Evolutionary conservation across 2,797 vertebrate species (phyloP), one percentile per base, ranked within the genome.

Genomic region (Pseudocheirus occidentalis): DNA sequence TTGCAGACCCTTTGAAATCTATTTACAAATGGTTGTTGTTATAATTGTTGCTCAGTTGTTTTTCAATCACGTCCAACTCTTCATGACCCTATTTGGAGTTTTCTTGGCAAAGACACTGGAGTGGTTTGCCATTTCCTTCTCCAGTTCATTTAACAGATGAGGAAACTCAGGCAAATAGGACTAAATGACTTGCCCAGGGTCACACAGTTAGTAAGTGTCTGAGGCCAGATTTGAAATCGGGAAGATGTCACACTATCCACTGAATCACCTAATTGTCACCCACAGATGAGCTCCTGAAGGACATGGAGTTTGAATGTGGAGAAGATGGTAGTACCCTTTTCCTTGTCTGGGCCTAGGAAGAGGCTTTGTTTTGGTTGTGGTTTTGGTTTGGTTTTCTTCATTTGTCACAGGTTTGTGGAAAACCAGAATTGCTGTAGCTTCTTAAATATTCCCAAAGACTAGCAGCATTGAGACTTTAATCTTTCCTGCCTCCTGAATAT

Each of bases 401-500:
- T 97, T 93, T 96, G 58, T 56, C 54, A 94, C 29, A 94, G 57
- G 52, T 93, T 16, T 0, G 52, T 96, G 54, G 95, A 90, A 95
- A 96, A 94, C 52, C 89, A 81, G 91, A 96, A 59, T 96, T 93
- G 91, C 93, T 52, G n/a, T 94, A 96, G 91, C 16, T 95, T 95
- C 87, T 53, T 90, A 40, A 95, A 90, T 95, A 94, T 95, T 97
- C 28, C 50, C 31, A 91, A 96, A 92, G 31, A 54, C 5, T 94
- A 90, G 91, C 56, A 93, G 11, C 14, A 87, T 96, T 95, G 91
- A 90, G 97, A 91, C 40, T 87, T 96, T 95, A 95, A 94, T 96
- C 92, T 46, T 91, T 34, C 46, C 96, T 97, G 92, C 52, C 58
- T 57, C 93, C 95, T 81, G 52, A 90, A 93, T 56, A 54, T 96